Percentiles rank a stretch among this genome's conserved stretches.
Conservation (phyloP, 2,888 invertebrate species). For the Drosophila suboccidentalis region DNA sequence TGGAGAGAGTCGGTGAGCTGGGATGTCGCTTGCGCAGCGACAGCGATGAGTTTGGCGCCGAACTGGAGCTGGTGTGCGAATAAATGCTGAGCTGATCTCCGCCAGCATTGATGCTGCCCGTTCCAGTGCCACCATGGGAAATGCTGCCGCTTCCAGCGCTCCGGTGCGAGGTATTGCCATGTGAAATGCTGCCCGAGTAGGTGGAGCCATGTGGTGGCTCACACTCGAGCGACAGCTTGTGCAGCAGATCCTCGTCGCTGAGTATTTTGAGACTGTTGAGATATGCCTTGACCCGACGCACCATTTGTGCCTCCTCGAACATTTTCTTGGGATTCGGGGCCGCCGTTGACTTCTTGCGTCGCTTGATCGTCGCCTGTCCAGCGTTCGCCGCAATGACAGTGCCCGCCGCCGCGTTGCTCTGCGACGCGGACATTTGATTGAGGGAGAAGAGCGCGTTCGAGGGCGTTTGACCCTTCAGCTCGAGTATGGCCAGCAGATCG, state of each 20-base stretch:
- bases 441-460: slow-evolving; percentile 95
- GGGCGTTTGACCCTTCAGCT: slow-evolving; percentile 94
- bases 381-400: slow-evolving; percentile 84
- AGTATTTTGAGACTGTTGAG: slow-evolving; percentile 94
- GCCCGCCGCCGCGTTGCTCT: slow-evolving; percentile 84
- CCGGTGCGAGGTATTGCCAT: slow-evolving; percentile 69
- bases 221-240: slow-evolving; percentile 95
- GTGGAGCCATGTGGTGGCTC: slow-evolving; percentile 88
- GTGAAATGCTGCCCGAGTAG: slow-evolving; percentile 76
- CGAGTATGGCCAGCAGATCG: slow-evolving; percentile 93
- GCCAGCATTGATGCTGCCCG: slow-evolving; percentile 73
- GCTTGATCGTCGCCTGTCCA: slow-evolving; percentile 94
- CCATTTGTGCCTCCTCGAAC: slow-evolving; percentile 99
- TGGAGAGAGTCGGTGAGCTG: slow-evolving; percentile 97
- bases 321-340: slow-evolving; percentile 98
- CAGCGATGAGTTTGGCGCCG: slow-evolving; percentile 86
- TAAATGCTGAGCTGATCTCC: slow-evolving; percentile 87
- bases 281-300: slow-evolving; percentile 97
- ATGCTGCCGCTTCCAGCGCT: slow-evolving; percentile 72
- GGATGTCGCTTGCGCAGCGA: slow-evolving; percentile 93
- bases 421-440: slow-evolving; percentile 93
- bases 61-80: slow-evolving; percentile 85
- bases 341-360: slow-evolving; percentile 95
- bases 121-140: slow-evolving; percentile 74
- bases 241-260: slow-evolving; percentile 95